These are phyloP conservation scores for Ophion slaviceki DNA, from an alignment of 2,888 invertebrate species.

Conservation along the genomic window DNA sequence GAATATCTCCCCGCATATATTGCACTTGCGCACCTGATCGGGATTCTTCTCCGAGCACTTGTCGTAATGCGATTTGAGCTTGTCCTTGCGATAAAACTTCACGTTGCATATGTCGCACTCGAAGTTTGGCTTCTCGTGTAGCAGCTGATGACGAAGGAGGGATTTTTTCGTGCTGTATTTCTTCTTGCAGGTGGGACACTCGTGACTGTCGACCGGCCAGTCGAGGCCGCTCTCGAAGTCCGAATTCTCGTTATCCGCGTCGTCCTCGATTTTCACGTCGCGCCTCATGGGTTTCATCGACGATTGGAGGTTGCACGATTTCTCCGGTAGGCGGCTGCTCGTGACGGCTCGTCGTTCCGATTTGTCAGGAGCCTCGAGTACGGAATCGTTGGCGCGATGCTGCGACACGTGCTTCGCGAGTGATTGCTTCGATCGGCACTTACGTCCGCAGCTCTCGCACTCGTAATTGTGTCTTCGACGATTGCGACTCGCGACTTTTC, in stretches of 20 bases:
- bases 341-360: constrained; percentile 49
- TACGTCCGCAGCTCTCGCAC: constrained; percentile 78
- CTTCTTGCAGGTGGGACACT: constrained; percentile 81
- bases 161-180: constrained; percentile 82
- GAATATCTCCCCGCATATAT: constrained; percentile 81
- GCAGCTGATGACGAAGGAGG: constrained; percentile 79
- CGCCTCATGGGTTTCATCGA: not conserved
- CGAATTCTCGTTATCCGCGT: constrained; percentile 77
- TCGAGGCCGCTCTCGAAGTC: constrained; percentile 80
- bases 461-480: constrained; percentile 70
- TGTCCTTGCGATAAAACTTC: constrained; percentile 82
- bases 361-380: constrained; percentile 46
- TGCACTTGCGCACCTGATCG: constrained; percentile 82
- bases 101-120: constrained; percentile 82
- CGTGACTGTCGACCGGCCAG: constrained; percentile 82
- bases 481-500: constrained; percentile 47
- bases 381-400: constrained; percentile 78
- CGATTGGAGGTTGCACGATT: not conserved
- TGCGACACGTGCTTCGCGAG: constrained; percentile 80
- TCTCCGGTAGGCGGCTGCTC: constrained; percentile 39
- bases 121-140: constrained; percentile 82
- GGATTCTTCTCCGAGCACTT: constrained; percentile 82
- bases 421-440: constrained; percentile 78
- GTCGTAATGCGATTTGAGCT: constrained; percentile 82
- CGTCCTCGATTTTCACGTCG: constrained; percentile 52